phyloP scores from a whole-genome alignment of 2,797 vertebrate species.

The Novumbra hubbsi region DNA sequence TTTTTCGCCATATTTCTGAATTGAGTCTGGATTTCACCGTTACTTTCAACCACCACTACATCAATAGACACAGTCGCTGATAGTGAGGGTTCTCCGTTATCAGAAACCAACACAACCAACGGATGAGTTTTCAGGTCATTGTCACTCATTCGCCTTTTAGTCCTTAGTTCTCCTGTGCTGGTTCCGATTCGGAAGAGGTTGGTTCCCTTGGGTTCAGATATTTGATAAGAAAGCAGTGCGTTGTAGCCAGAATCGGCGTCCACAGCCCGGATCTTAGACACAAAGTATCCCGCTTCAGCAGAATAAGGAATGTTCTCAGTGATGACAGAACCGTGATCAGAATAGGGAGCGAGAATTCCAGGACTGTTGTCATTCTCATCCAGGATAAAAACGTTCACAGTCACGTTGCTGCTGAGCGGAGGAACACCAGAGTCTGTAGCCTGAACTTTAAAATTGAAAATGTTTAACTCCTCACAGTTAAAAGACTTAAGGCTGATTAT shows the following conservation, averaged over 20 bases:
- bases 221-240: conserved; percentile 59
- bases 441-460: conserved; percentile 26
- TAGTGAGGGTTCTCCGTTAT: conserved; percentile 50
- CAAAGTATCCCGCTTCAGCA: conserved; percentile 45
- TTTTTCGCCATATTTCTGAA: conserved; percentile 25
- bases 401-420: conserved; percentile 15
- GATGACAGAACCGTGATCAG: conserved; percentile 74
- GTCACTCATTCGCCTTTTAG: conserved; percentile 48
- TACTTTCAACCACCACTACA: conserved; percentile 47
- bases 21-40: conserved; percentile 23
- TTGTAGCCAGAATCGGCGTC: conserved; percentile 44
- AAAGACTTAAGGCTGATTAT: conserved; percentile 20
- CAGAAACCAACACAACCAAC: conserved; percentile 53
- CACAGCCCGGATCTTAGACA: conserved; percentile 45
- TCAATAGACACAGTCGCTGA: conserved; percentile 57
- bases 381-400: conserved; percentile 23
- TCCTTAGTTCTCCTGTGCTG: conserved; percentile 48
- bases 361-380: conserved; percentile 26
- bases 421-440: conserved; percentile 22
- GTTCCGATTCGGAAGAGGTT: conserved; percentile 50
- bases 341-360: conserved; percentile 57
- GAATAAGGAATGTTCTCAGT: conserved; percentile 72
- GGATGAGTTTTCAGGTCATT: conserved; percentile 44
- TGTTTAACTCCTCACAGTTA: conserved; percentile 27
- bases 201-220: conserved; percentile 41